Evolutionary conservation across 2,113 vertebrate species (phyloP), one percentile per base, ranked within the genome.

Genomic region (Damaliscus lunatus): DNA sequence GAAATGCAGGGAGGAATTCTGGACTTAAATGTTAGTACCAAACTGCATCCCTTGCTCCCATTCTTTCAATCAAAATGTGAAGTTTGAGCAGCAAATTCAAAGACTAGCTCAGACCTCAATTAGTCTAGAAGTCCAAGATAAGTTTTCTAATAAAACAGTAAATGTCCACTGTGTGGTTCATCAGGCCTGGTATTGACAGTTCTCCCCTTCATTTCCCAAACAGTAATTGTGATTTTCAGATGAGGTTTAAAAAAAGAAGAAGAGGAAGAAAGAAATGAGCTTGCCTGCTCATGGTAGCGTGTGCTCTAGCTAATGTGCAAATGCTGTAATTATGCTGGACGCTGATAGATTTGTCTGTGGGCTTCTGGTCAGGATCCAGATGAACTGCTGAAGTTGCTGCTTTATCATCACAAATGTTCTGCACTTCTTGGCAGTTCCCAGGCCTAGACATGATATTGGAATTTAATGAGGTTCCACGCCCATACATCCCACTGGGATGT

Each of bases 1-100:
- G 17, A 90, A 94, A 55, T 87, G 7, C 33, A 94, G 7, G 64
- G 14, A 95, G 46, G 43, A 67, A 96, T 53, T 85, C 13, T 81
- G 88, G 43, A 64, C 50, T 71, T 80, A 95, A 94, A 94, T 7
- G n/a, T 91, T 89, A 91, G 52, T 78, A 84, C 29, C 12, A 86
- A 88, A 80, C 25, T 89, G 11, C 27, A 94, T 89, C 25, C 53
- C 33, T 92, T 83, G 29, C 60, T 96, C 84, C 48, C 36, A 87
- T 93, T 96, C 91, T 96, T 97, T 96, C 82, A 86, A 53, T 94
- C 94, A 94, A 95, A 95, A 55, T 33, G n/a, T 94, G 57, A 83
- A 94, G 31, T 40, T 93, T 86, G 86, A 64, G 19, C 60, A 94
- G 23, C 14, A 94, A 94, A 87, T 97, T 84, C 33, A n/a, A 96